These are phyloP conservation scores for Hycleus cichorii DNA, from an alignment of 1,140 invertebrate species.

Conservation along the genomic window DNA sequence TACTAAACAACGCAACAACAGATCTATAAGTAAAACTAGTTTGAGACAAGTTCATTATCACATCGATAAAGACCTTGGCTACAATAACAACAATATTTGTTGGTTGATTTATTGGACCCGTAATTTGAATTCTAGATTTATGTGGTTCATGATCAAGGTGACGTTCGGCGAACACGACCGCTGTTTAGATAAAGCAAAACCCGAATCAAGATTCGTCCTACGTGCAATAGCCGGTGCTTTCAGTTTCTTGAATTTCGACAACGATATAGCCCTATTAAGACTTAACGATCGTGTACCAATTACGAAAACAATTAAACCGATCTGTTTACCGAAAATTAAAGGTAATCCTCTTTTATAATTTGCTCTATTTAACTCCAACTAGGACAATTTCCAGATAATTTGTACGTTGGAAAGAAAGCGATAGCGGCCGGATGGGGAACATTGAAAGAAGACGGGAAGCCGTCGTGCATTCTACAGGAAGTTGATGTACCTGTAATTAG, in stretches of 20 bases:
- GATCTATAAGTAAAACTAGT: not conserved
- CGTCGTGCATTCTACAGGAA: conserved; percentile 71
- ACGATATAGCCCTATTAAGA: conserved; percentile 74
- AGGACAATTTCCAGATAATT: conserved; percentile 44
- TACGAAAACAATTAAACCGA: conserved; percentile 64
- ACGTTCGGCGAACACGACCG: conserved; percentile 77
- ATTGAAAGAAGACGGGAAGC: conserved; percentile 68
- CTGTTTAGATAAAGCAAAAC: conserved; percentile 60
- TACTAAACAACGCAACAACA: too few species aligned
- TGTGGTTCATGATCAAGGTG: conserved; percentile 86
- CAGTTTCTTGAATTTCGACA: conserved; percentile 74
- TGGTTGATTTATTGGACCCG: too few species aligned
- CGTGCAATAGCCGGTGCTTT: conserved; percentile 68
- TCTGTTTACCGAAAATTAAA: conserved; percentile 64
- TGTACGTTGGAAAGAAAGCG: conserved; percentile 61
- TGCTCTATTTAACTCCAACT: not conserved
- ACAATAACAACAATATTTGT: too few species aligned
- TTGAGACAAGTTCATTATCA: conserved; percentile 3
- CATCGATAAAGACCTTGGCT: not conserved
- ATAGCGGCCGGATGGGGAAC: conserved; percentile 81
- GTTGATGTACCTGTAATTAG: conserved; percentile 76
- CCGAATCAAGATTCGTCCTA: conserved; percentile 68
- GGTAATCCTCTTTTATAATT: conserved; percentile 39
- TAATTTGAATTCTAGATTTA: conserved; percentile 56
- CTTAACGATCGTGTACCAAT: conserved; percentile 70